These are phyloP conservation scores for Hassar affinis DNA, from an alignment of 2,113 vertebrate species.

Conservation along the genomic window DNA sequence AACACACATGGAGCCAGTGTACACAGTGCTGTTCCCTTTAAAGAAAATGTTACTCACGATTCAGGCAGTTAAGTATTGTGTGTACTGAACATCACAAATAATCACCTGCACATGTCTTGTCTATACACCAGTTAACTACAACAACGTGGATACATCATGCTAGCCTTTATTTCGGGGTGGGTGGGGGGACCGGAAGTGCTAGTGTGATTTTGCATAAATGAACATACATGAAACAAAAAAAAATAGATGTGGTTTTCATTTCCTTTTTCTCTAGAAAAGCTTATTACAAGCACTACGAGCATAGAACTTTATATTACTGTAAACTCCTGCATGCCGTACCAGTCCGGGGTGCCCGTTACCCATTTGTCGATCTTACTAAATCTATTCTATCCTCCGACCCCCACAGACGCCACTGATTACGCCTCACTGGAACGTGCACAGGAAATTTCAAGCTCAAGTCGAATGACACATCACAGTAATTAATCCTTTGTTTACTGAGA, in stretches of 20 bases:
- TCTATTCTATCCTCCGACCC: neutral
- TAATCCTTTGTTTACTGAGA: slow-evolving; percentile 47
- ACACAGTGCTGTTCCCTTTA: neutral
- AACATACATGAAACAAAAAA: neutral
- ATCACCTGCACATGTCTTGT: neutral
- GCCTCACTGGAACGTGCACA: neutral
- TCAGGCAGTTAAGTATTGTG: neutral
- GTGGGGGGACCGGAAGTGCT: too few species aligned
- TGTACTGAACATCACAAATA: neutral
- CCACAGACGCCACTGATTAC: neutral
- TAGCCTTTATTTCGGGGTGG: too few species aligned
- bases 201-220: neutral
- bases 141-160: neutral
- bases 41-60: neutral
- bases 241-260: too few species aligned
- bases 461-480: slow-evolving; percentile 41
- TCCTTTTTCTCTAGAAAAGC: neutral
- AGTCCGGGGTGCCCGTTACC: too few species aligned
- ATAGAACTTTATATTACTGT: neutral
- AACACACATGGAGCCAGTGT: neutral
- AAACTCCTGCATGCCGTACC: neutral
- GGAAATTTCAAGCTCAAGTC: slow-evolving; percentile 27
- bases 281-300: too few species aligned
- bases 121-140: neutral
- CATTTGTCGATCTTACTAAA: neutral